Percentiles rank a stretch among this genome's conserved stretches.
phyloP scores from a whole-genome alignment of 2,888 invertebrate species.

The Blomia tropicalis region DNA sequence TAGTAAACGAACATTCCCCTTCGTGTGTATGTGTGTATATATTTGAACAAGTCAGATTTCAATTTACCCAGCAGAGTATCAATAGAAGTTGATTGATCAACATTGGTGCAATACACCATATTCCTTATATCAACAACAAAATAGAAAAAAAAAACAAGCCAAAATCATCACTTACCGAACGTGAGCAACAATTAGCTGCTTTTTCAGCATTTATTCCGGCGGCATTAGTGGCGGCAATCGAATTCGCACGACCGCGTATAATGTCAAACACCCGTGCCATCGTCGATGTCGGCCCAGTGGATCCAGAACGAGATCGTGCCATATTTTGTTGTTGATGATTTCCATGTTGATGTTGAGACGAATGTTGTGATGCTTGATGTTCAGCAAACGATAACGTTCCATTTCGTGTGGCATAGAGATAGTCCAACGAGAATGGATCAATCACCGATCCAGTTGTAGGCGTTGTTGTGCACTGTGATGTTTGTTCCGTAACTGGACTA shows the following conservation, averaged over 20 bases:
- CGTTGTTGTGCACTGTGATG: background rate
- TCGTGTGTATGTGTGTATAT: no score
- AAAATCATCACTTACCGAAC: constrained; percentile 2
- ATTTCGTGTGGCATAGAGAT: background rate
- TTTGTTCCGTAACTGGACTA: background rate
- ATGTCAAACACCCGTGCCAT: constrained; percentile 84
- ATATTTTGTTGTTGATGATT: background rate
- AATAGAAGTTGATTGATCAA: no score
- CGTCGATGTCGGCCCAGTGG: constrained; percentile 45
- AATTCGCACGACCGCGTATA: constrained; percentile 60
- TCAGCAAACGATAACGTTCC: background rate
- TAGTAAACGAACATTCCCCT: no score
- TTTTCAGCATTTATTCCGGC: background rate
- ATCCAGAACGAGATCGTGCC: constrained; percentile 35
- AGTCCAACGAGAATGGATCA: constrained; percentile 12
- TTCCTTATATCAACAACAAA: no score
- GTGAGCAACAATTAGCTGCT: background rate
- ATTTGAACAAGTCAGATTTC: no score
- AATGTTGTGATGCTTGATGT: no score
- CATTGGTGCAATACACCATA: no score
- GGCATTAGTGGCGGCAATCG: constrained; percentile 42
- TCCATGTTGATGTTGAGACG: background rate
- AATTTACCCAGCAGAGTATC: no score
- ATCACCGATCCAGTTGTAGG: constrained; percentile 1
- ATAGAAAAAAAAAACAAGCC: no score